Evolutionary conservation across 2,113 vertebrate species (phyloP).

Genomic region (Cyphomyrus discorhynchus): DNA sequence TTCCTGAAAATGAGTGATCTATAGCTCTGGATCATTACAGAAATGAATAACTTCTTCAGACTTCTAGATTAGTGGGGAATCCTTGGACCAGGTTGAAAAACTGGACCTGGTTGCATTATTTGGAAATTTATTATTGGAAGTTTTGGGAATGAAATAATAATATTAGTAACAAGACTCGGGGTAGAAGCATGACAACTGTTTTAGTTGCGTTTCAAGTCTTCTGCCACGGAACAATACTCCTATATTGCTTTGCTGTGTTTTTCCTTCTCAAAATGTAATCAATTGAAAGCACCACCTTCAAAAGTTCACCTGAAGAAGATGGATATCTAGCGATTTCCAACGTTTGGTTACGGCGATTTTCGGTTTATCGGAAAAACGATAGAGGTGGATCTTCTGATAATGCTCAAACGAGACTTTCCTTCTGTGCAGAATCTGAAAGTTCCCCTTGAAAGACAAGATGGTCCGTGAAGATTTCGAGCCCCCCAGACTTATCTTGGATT

Average conservation of each 20-base stretch:
- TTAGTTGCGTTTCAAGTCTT: background rate
- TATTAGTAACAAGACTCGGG: background rate
- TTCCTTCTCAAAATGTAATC: background rate
- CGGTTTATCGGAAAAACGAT: background rate
- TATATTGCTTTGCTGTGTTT: background rate
- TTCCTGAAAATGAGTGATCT: background rate
- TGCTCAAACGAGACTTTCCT: background rate
- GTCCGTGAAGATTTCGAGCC: slow-evolving; percentile 3
- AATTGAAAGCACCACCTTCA: background rate
- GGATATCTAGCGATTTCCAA: background rate
- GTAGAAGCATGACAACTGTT: background rate
- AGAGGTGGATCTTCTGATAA: background rate
- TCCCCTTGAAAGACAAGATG: background rate
- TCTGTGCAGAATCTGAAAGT: background rate
- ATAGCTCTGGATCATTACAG: background rate
- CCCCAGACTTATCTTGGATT: background rate
- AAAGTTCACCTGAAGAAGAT: background rate
- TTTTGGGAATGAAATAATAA: background rate
- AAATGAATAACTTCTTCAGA: background rate
- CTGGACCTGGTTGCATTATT: background rate
- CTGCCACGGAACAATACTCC: background rate
- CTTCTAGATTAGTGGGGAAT: background rate
- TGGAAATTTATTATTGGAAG: background rate
- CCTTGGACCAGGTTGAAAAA: background rate
- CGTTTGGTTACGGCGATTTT: background rate